A percentile compares a stretch with the other conserved stretches of the same genome.
Conservation (phyloP, 2,888 invertebrate genomes). For the Troides aeacus region DNA sequence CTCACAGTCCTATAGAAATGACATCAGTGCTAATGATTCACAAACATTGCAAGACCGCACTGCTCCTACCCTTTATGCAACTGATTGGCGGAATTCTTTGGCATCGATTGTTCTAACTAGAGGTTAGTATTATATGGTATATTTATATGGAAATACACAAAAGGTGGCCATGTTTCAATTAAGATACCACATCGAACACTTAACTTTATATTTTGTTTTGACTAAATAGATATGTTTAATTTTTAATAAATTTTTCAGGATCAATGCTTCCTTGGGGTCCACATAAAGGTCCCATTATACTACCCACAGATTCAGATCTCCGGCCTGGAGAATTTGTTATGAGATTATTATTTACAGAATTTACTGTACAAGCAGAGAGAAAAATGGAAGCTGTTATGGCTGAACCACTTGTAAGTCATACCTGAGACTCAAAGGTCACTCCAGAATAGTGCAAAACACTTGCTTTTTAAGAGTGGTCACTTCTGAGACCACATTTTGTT, state of each 20-base stretch:
- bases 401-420: constrained; percentile 86
- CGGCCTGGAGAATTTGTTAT: constrained; percentile 98
- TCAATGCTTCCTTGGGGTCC: constrained; percentile 92
- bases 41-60: constrained; percentile 47
- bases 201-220: neutral
- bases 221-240: neutral
- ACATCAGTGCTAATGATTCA: constrained; percentile 41
- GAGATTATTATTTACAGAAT: constrained; percentile 96
- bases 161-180: no score
- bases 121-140: constrained; percentile 43
- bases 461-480: no score
- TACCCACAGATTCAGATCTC: constrained; percentile 82
- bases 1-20: constrained; percentile 35
- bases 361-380: constrained; percentile 95
- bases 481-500: no score
- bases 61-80: constrained; percentile 34
- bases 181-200: neutral
- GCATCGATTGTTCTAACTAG: constrained; percentile 59
- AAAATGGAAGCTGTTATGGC: constrained; percentile 97
- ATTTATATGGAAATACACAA: neutral
- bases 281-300: constrained; percentile 83
- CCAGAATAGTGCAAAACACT: no score
- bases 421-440: neutral
- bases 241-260: constrained; percentile 55
- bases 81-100: constrained; percentile 56